Base-by-base conservation (phyloP, 2,797 vertebrate genomes). In the Brachyalestes nurse region DNA sequence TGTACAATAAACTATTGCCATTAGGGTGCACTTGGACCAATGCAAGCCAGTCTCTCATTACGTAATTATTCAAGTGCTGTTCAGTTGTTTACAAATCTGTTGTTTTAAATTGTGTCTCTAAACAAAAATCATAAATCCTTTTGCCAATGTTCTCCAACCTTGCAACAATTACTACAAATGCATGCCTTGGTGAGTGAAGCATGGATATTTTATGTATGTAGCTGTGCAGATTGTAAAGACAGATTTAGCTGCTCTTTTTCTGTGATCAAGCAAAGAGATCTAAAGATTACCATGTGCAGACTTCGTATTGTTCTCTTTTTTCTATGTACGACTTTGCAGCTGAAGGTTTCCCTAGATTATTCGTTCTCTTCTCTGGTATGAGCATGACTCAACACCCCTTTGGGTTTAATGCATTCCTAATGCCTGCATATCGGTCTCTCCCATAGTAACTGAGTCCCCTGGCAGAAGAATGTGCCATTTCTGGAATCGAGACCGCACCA, bases 351-450 rank as follows among this genome's bases (percentile, higher is more conserved):
- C 66, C 66, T 25, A 49, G 66, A 47, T 69, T 69, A 47, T 69
- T 47, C 66, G 25, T 69, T 49, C 66, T 13, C 17, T 14, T 49
- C 66, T 69, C 42, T 49, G 66, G 42, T 49, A 69, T 69, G 66
- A 47, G 45, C 66, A 69, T 49, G 42, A 69, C 66, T 69, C 45
- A 69, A 49, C 66, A 73, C 7, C 34, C 51, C 71, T 12, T 17
- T 53, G 55, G 71, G 55, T 34, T 73, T 42, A 58, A 42, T 73
- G 71, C 71, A 73, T 58, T 73, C 34, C 38, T 40, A 58, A 40
- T 40, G 51, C 1, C n/a, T 57, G 28, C 51, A 40, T 57, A 72
- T 72, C 69, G 25, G 45, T 71, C 47, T 55, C 17, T 57, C 9
- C 70, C 51, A 73, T 34, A 60, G 71, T 21, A 51, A 73, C 71